Percentiles rank a stretch among this genome's conserved stretches.
phyloP scores from a whole-genome alignment of 2,797 vertebrate genomes.

The Acridotheres tristis region DNA sequence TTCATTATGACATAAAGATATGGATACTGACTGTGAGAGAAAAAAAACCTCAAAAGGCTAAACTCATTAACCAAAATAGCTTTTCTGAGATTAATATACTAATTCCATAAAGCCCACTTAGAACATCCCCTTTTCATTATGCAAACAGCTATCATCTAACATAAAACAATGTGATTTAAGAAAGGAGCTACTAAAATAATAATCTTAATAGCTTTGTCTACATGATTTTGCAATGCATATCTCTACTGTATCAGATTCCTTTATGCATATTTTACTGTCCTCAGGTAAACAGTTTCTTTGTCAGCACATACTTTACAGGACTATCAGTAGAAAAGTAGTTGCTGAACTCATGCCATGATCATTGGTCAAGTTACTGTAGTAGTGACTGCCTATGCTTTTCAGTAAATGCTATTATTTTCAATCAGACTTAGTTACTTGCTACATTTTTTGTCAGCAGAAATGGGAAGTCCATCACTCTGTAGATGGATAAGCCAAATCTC shows the following conservation, averaged over 20 bases:
- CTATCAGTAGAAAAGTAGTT: not conserved
- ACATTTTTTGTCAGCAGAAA: not conserved
- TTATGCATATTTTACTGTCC: not conserved
- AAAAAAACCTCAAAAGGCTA: not conserved
- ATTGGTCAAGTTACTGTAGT: not conserved
- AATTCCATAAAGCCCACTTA: constrained; percentile 33
- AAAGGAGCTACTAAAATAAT: not conserved
- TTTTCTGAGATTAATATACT: constrained; percentile 12
- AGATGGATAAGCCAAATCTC: not conserved
- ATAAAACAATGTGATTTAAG: constrained; percentile 13
- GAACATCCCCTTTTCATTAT: not conserved
- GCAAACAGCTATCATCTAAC: not conserved
- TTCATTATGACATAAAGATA: constrained; percentile 13
- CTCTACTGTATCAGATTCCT: not conserved
- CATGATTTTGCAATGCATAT: not conserved
- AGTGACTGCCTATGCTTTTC: not conserved
- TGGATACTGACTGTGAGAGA: not conserved
- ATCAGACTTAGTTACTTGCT: not conserved
- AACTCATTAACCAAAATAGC: constrained; percentile 17
- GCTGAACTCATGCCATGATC: not conserved
- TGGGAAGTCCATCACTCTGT: not conserved
- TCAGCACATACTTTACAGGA: not conserved
- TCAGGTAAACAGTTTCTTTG: not conserved
- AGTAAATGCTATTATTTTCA: not conserved
- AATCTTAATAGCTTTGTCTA: not conserved